phyloP scores from a whole-genome alignment of 1,140 invertebrate genomes.

The Drosophila sturtevanti region DNA sequence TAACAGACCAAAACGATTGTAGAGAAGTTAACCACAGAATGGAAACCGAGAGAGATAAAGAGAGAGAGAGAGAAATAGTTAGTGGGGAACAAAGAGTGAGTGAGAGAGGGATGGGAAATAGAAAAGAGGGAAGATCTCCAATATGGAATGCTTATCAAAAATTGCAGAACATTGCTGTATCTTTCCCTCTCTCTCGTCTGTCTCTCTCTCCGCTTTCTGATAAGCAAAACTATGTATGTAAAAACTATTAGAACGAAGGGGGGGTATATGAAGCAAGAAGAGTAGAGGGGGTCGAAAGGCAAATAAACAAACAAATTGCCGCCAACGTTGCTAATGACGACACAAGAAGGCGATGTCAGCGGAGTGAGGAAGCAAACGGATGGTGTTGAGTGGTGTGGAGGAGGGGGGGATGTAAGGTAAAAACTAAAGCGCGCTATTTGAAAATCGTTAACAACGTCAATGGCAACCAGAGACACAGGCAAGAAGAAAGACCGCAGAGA shows the following conservation, averaged over 20 bases:
- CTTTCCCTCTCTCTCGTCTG: background rate
- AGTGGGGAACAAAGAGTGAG: background rate
- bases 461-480: constrained; percentile 16
- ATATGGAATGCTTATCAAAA: constrained; percentile 42
- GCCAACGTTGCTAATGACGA: constrained; percentile 68
- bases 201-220: constrained; percentile 21
- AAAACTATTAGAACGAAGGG: constrained; percentile 8
- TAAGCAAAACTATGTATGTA: constrained; percentile 45
- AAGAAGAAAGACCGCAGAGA: background rate
- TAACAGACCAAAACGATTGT: constrained; percentile 29
- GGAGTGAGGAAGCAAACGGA: background rate
- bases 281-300: constrained; percentile 38
- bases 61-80: background rate
- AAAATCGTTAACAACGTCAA: constrained; percentile 72
- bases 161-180: constrained; percentile 41
- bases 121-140: background rate
- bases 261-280: background rate
- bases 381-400: no score
- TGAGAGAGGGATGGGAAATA: background rate
- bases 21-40: background rate
- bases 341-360: constrained; percentile 28
- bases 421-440: constrained; percentile 47
- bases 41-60: background rate
- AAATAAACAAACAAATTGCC: constrained; percentile 67
- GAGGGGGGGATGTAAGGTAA: constrained; percentile 18